Evolutionary conservation across 2,113 vertebrate species (phyloP).

Genomic region (Strigops habroptila): DNA sequence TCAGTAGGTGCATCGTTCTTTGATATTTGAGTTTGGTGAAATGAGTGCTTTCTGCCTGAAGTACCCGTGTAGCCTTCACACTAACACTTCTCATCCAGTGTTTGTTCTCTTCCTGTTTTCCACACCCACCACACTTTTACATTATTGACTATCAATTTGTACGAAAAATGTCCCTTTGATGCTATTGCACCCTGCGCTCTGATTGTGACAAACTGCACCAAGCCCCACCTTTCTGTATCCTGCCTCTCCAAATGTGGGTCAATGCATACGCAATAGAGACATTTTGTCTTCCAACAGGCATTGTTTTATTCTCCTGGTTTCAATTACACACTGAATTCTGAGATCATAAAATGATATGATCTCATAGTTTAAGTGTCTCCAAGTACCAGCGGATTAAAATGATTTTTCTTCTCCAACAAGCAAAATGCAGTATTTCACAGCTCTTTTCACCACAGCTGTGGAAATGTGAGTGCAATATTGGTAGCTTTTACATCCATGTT

Average conservation of each 20-base stretch:
- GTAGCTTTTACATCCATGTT: not conserved
- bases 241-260: not conserved
- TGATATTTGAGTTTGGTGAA: not conserved
- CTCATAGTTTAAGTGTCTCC: not conserved
- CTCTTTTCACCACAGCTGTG: not conserved
- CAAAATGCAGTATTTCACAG: not conserved
- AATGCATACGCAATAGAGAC: not conserved
- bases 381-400: not conserved
- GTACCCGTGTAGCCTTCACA: not conserved
- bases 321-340: not conserved
- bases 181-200: not conserved
- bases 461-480: not conserved
- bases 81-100: not conserved
- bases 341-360: conserved; percentile 5
- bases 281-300: not conserved
- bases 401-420: not conserved
- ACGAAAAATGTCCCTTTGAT: not conserved
- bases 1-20: not conserved
- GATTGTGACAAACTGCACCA: not conserved
- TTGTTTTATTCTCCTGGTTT: not conserved
- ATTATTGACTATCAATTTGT: not conserved
- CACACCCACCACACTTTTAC: not conserved
- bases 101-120: not conserved
- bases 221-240: not conserved
- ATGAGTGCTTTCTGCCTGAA: not conserved